Base-by-base conservation (phyloP, 2,797 vertebrate genomes). In the Melanogrammus aeglefinus region DNA sequence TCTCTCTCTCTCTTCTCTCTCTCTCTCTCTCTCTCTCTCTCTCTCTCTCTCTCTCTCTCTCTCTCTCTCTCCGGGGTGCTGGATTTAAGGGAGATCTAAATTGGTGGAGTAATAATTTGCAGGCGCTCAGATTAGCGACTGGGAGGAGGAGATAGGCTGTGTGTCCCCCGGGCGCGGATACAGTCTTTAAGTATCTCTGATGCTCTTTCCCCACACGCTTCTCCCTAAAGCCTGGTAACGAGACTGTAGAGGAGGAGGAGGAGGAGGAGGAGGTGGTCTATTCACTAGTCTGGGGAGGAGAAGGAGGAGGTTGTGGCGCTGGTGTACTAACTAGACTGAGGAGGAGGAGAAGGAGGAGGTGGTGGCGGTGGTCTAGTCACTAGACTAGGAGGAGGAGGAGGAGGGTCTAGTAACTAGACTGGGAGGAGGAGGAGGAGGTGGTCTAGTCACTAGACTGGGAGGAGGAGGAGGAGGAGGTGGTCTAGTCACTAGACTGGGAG, bases 121-220 rank as follows among this genome's bases (percentile, higher is more conserved):
- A 76, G 69, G 7, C 75, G 77, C 80, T 39, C 6, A 83, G 87
- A 90, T 90, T 85, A 91, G 90, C 85, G 83, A 84, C 77, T 79
- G 76, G 77, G 83, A 82, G 80, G 73, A 72, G 35, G 86, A 39
- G 84, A 85, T 89, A 82, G 81, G 78, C 80, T 78, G 81, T 83
- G 74, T 83, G 85, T 86, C 89, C 91, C 91, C 78, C 86, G 82
- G 89, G 89, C 87, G 83, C 24, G 87, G 29, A 31, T 86, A 87
- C 81, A 88, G 83, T 89, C 87, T 89, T 91, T 87, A 90, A 87
- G 83, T 83, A 82, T 84, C 88, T 88, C 69, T 86, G 83, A 91
- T 90, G 84, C 85, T 86, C 84, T 86, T 84, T 84, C 88, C 85
- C 82, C 86, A 29, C 88, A 84, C 82, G 88, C 44, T 79, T 6